Evolutionary conservation across 2,113 vertebrate genomes (phyloP), one percentile per base, ranked within the genome.

Genomic region (Balaenoptera acutorostrata): DNA sequence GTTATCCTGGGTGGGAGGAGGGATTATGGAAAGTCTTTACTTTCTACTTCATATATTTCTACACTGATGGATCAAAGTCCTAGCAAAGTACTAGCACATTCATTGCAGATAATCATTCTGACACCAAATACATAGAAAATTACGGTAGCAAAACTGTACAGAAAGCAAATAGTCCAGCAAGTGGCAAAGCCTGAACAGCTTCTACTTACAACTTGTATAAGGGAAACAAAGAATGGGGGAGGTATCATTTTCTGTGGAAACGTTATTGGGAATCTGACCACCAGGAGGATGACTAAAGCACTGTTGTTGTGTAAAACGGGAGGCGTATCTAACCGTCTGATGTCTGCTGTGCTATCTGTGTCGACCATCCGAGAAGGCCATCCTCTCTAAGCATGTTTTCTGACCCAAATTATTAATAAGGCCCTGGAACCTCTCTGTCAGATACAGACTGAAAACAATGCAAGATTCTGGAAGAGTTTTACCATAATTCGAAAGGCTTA

Each of bases 381-480:
- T n/a, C 39, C 25, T 93, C 68, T 55, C 88, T 21, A 8, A 80
- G 55, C 61, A 27, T 3, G 2, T 23, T 75, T 49, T 52, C 75
- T 68, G 10, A 78, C 5, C 9, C 6, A 1, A 66, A 66, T 77
- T 39, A 89, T 77, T 14, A 95, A 36, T 46, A 49, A 74, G 82
- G 2, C 66, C 78, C 61, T 82, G 55, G 36, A 90, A 68, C 8
- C 4, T 95, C 93, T 80, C 25, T 52, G 15, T 46, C 74, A 90
- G 36, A 44, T 18, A 87, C 72, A 96, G 36, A 68, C 2, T 41
- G 29, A 86, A 85, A 83, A 92, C 1, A 33, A 66, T 3, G 6
- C 33, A 97, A 96, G 36, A 83, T 25, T 61, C 27, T 83, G 66
- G 29, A 66, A 85, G 78, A 92, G n/a, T 39, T 36, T 44, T n/a